These are phyloP conservation scores for Minunthozetes semirufus DNA, from an alignment of 2,888 invertebrate species.

Conservation along the genomic window DNA sequence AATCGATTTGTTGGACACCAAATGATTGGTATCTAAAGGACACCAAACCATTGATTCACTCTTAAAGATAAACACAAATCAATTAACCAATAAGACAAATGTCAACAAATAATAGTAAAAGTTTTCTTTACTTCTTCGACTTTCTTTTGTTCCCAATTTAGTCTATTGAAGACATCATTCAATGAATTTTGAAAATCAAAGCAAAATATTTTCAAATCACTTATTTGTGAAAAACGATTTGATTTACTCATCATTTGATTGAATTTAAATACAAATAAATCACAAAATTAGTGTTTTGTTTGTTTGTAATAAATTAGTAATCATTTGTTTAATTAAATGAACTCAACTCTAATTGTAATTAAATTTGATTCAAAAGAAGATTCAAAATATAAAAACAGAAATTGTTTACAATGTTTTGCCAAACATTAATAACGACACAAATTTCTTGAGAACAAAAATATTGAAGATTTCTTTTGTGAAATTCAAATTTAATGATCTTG, in stretches of 20 bases:
- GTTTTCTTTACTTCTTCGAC: background rate
- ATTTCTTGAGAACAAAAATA: no score
- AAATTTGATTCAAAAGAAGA: no score
- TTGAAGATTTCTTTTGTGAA: no score
- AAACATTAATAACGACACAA: no score
- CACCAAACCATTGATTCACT: background rate
- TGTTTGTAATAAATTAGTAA: no score
- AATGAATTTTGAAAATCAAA: background rate
- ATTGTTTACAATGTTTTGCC: no score
- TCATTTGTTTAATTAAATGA: no score
- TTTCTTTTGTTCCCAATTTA: conserved; percentile 10
- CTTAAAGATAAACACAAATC: background rate
- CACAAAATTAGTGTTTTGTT: no score
- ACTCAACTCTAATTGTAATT: no score
- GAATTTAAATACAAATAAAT: background rate
- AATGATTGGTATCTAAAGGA: background rate
- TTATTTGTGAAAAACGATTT: background rate
- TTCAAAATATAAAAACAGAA: no score
- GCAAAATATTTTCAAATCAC: background rate
- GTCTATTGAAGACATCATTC: background rate
- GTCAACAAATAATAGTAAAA: background rate
- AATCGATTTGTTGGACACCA: background rate
- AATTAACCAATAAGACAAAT: no score
- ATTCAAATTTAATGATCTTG: no score
- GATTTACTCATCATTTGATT: background rate